These are phyloP conservation scores for Yponomeuta sedellus DNA, from an alignment of 2,888 invertebrate species.

Conservation along the genomic window DNA sequence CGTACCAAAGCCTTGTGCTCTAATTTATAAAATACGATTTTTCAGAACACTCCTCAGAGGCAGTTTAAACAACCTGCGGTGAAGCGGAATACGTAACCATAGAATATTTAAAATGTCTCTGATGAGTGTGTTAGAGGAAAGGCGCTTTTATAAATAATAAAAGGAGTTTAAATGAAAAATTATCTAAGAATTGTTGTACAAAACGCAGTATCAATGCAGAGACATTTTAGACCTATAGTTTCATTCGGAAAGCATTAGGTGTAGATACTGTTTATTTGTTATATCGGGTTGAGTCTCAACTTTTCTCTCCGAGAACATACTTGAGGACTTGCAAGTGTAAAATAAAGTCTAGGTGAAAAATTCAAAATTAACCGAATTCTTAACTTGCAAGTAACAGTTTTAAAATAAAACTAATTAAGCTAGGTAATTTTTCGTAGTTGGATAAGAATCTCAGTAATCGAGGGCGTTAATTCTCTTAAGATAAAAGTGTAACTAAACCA, in stretches of 20 bases:
- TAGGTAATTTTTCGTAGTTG: conserved; percentile 14
- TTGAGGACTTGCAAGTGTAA: conserved; percentile 27
- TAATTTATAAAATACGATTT: no score
- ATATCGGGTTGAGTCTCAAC: conserved; percentile 23
- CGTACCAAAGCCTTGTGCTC: no score
- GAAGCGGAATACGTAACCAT: no score
- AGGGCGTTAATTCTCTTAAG: no score
- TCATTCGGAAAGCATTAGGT: conserved; percentile 16
- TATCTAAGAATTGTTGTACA: neutral
- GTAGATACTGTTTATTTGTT: conserved; percentile 14
- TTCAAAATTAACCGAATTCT: conserved; percentile 3
- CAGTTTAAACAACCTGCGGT: no score
- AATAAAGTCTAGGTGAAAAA: conserved; percentile 13
- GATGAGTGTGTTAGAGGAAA: no score
- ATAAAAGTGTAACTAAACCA: no score
- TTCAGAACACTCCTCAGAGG: no score
- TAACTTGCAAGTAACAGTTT: conserved; percentile 22
- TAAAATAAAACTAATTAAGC: neutral
- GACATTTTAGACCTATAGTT: neutral
- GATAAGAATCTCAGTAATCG: conserved; percentile 15
- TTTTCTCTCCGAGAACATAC: conserved; percentile 26
- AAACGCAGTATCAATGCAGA: no score
- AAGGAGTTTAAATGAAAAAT: neutral
- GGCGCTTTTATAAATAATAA: no score
- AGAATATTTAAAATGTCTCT: no score